phyloP scores from a whole-genome alignment of 2,113 vertebrate genomes.

The Dipodomys stephensi region DNA sequence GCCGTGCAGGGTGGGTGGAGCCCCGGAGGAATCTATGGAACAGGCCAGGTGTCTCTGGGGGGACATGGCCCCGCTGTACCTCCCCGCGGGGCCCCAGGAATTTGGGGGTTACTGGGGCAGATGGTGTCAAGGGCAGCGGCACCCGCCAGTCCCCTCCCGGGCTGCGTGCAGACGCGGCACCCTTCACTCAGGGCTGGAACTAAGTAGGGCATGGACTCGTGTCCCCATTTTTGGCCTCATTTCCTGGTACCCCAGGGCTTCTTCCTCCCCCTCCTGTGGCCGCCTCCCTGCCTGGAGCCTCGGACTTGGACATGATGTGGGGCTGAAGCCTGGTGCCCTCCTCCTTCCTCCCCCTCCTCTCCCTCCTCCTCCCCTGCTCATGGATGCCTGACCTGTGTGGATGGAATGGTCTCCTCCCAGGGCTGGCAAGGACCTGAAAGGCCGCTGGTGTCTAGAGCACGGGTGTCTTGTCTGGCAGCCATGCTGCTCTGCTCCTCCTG shows the following conservation, averaged over 20 bases:
- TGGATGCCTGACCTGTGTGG: not conserved
- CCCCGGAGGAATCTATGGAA: not conserved
- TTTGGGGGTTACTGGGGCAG: not conserved
- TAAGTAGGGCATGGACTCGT: conserved; percentile 68
- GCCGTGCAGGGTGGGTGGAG: not conserved
- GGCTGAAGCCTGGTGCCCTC: not conserved
- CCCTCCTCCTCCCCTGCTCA: not conserved
- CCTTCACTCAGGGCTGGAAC: conserved; percentile 30
- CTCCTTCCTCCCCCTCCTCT: not conserved
- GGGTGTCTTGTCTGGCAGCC: not conserved
- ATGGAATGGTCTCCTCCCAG: accelerated
- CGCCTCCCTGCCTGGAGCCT: not conserved
- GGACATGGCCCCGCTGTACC: not conserved
- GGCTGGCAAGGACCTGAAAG: no score
- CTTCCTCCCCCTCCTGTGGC: not conserved
- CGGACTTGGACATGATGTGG: not conserved
- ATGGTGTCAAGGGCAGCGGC: not conserved
- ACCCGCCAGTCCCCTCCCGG: not conserved
- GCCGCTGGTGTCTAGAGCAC: not conserved
- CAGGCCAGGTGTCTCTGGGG: not conserved
- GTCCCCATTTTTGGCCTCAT: conserved; percentile 80
- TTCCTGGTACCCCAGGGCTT: conserved; percentile 67
- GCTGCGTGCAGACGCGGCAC: not conserved
- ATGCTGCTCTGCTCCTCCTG: accelerated
- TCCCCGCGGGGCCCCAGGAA: not conserved